Percentiles rank a stretch among this genome's conserved stretches.
phyloP scores from a whole-genome alignment of 2,888 invertebrate species.

The Scelioninae gen. 2 region DNA sequence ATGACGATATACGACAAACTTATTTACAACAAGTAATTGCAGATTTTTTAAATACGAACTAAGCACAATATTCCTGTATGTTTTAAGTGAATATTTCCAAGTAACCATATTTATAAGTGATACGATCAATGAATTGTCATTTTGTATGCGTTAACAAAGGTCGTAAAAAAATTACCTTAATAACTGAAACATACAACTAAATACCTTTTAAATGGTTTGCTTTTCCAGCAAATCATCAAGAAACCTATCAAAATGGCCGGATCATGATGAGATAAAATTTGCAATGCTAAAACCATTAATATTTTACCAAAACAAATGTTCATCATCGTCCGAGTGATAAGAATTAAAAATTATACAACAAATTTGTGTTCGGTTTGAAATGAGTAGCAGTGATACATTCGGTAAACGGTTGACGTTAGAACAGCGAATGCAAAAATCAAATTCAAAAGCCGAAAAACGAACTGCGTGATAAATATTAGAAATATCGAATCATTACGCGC shows the following conservation, averaged over 20 bases:
- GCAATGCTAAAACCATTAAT: slow-evolving; percentile 35
- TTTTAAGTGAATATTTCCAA: too few relatives aligned
- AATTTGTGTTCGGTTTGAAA: slow-evolving; percentile 13
- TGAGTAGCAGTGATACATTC: slow-evolving; percentile 2
- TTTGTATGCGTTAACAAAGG: too few relatives aligned
- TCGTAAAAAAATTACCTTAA: too few relatives aligned
- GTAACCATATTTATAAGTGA: too few relatives aligned
- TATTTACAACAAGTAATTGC: too few relatives aligned
- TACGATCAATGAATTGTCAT: too few relatives aligned
- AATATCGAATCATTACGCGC: slow-evolving; percentile 7
- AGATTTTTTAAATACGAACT: too few relatives aligned
- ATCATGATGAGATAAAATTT: slow-evolving; percentile 29
- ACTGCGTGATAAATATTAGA: background rate
- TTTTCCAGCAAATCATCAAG: background rate
- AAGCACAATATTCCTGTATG: too few relatives aligned
- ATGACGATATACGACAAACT: too few relatives aligned
- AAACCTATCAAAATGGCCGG: slow-evolving; percentile 2
- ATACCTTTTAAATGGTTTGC: too few relatives aligned
- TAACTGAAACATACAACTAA: too few relatives aligned
- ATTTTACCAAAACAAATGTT: slow-evolving; percentile 37
- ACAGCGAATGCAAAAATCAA: background rate
- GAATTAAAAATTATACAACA: slow-evolving; percentile 16
- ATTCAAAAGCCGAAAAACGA: background rate
- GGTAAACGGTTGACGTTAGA: background rate
- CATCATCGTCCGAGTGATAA: slow-evolving; percentile 22